Percentiles rank a stretch among this genome's conserved stretches.
These are phyloP conservation scores for Neopelma chrysocephalum DNA, from an alignment of 2,797 vertebrate species.

Conservation along the genomic window DNA sequence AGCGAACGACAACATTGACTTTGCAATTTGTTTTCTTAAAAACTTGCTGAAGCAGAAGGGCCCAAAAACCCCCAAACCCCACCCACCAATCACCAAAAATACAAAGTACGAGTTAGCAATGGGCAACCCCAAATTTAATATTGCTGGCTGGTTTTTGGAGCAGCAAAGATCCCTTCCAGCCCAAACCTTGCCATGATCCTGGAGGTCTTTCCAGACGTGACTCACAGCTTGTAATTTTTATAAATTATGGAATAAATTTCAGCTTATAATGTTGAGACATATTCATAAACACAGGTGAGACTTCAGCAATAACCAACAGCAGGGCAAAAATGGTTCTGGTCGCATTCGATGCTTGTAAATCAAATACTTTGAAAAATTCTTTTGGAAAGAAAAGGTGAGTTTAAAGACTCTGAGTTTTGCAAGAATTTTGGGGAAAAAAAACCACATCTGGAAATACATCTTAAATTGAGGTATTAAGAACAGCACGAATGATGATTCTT, in stretches of 20 bases:
- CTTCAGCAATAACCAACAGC: not conserved
- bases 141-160: not conserved
- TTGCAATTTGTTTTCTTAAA: not conserved
- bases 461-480: not conserved
- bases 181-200: not conserved
- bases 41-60: not conserved
- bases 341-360: not conserved
- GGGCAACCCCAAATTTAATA: not conserved
- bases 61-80: not conserved
- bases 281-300: not conserved
- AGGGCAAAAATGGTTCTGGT: not conserved
- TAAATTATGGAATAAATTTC: not conserved
- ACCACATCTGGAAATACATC: not conserved
- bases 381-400: not conserved
- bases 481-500: not conserved
- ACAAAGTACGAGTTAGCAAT: not conserved
- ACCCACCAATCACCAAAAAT: not conserved
- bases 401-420: not conserved
- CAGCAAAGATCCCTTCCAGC: not conserved
- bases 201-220: not conserved
- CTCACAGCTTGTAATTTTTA: not conserved
- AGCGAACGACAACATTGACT: not conserved
- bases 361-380: not conserved
- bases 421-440: not conserved
- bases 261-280: not conserved